Evolutionary conservation across 2,888 invertebrate species (phyloP), one percentile per base, ranked within the genome.

Genomic region (Caenorhabditis virilis): DNA sequence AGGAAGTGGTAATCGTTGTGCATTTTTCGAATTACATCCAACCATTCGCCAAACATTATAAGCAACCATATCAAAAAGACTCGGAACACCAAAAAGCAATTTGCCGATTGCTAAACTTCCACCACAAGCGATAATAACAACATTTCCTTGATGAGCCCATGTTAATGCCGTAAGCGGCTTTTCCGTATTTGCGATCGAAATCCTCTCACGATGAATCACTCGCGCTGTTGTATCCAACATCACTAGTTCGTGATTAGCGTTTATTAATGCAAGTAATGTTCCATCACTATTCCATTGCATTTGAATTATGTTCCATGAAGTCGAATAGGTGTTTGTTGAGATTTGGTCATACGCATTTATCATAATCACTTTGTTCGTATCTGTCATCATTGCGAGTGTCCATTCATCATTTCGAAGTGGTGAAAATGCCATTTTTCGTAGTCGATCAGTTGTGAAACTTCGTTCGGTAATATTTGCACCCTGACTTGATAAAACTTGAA

Each of bases 101-200:
- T 95, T 92, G 41, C 94, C 95, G 13, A 73, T 64, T 15, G 72
- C 68, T 7, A 80, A 46, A 80, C 90, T 90, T 15, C 95, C 95
- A 3, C 91, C 91, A 4, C 92, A 92, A 64, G 97, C 89, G 85
- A 97, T 95, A 73, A 98, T 87, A 26, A 97, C 88, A 76, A 66
- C 67, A 27, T 92, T 91, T 84, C 95, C 97, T 84, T 94, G 94
- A 87, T 97, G 95, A 26, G 95, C 97, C 97, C 97, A 98, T 9
- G 95, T 95, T 81, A 98, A 86, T 1, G 95, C 93, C 48, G 93
- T 91, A 52, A 95, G 46, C 25, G 51, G 53, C 35, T 65, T 59
- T 18, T 47, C 48, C 1, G 48, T 30, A 9, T 52, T 53, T 15
- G 55, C 26, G 2, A 57, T 18, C 13, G 48, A 3, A 6, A 69